Percentiles rank a stretch among this genome's conserved stretches.
These are phyloP conservation scores for Psittacula derbiana DNA, from an alignment of 2,797 vertebrate species.

Conservation along the genomic window DNA sequence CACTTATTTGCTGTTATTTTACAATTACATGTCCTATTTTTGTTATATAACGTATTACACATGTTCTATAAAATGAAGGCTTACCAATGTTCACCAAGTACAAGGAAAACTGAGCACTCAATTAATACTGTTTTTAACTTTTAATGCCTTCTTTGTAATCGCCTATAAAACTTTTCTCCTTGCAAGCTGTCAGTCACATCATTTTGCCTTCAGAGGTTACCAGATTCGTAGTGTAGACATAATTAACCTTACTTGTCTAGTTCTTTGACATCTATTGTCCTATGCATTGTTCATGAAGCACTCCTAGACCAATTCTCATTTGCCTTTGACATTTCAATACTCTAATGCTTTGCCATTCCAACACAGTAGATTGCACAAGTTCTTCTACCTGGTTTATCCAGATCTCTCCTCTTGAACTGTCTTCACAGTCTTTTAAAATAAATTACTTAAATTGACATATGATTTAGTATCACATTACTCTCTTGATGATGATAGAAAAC, in stretches of 20 bases:
- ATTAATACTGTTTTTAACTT: background rate
- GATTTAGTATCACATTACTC: background rate
- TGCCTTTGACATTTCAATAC: background rate
- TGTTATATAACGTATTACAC: background rate
- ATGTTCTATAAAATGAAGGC: background rate
- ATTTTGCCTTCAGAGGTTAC: background rate
- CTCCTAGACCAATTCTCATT: background rate
- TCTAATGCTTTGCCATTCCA: background rate
- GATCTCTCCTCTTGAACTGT: background rate
- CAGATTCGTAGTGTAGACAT: background rate
- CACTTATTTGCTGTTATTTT: background rate
- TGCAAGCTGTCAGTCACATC: background rate
- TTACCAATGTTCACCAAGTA: background rate
- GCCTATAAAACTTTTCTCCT: background rate
- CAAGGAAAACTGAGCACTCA: background rate
- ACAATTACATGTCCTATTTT: background rate
- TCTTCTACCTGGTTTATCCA: background rate
- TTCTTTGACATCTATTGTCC: background rate
- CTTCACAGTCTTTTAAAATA: background rate
- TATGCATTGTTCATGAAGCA: background rate
- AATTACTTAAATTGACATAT: background rate
- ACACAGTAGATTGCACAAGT: background rate
- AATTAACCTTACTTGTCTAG: background rate
- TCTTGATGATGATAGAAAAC: background rate
- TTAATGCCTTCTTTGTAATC: background rate